Base-by-base conservation (phyloP, 2,888 invertebrate species). In the Anoplius nigerrimus region DNA sequence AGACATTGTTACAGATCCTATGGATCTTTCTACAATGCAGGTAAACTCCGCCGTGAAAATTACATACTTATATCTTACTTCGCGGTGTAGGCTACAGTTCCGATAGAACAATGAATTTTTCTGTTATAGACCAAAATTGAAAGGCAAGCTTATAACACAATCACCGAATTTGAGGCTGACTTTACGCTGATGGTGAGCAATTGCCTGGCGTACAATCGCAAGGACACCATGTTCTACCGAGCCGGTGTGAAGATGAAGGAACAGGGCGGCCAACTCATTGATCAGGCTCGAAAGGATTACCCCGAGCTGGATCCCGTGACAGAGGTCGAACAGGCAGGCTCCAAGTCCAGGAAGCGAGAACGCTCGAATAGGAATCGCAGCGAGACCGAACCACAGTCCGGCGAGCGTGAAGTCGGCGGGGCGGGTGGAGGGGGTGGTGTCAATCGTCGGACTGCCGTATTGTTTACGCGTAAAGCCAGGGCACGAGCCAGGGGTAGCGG, bases 151-250 rank as follows among this genome's bases (percentile, higher is more conserved):
- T 97, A 97, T 87, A 89, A 90, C 6, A 92, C 92, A 59, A 90
- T 98, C 48, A 93, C 94, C 70, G 93, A 95, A 42, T 92, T 99
- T 83, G 95, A 97, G 84, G 91, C 91, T 0, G 99, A 99, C 90
- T 98, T 99, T 87, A 93, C 94, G 82, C 91, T 98, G n/a, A 98
- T 99, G 95, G 95, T 98, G 66, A 93, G 93, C 76, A 99, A 99
- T 89, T 99, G 99, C 86, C 91, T 97, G 82, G 95, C 95, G 0
- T 99, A 99, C 88, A 99, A 99, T 88, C 94, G 95, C 75, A 96
- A 96, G 86, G 98, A 98, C 81, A 98, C 98, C 0, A 95, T 98
- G 65, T 98, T 97, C 89, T 98, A 98, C 89, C 93, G 95, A 62
- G 95, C 97, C 1, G 98, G 95, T 0, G 90, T 95, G 1, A 95